Evolutionary conservation across 2,113 vertebrate genomes (phyloP).

Genomic region (Tachuris rubrigastra): DNA sequence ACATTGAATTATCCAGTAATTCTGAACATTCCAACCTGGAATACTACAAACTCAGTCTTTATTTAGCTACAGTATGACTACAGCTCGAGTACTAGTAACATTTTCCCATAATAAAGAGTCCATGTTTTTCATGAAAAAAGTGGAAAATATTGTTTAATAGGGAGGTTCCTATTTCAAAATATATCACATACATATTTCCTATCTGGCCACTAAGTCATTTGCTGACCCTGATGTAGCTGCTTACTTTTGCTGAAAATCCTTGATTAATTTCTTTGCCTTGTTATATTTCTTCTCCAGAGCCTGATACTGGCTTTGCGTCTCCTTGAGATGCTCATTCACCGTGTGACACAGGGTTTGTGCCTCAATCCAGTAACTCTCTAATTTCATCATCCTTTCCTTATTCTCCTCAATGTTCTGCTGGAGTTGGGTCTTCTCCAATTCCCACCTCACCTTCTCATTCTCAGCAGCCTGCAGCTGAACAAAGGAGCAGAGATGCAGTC

Average conservation of each 20-base stretch:
- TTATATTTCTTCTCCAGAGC: constrained; percentile 98
- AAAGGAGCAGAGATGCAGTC: constrained; percentile 21
- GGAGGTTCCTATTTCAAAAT: constrained; percentile 9
- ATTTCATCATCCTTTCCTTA: constrained; percentile 95
- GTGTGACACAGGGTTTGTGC: constrained; percentile 96
- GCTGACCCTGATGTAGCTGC: constrained; percentile 16
- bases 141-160: constrained; percentile 2
- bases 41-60: neutral
- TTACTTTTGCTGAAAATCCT: constrained; percentile 99
- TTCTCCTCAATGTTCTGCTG: constrained; percentile 98
- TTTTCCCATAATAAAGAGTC: neutral
- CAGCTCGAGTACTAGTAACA: neutral
- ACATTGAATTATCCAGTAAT: neutral
- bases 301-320: constrained; percentile 96
- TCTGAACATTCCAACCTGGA: neutral
- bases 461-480: constrained; percentile 89
- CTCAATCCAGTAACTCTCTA: constrained; percentile 99
- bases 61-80: neutral
- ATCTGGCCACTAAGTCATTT: constrained; percentile 23
- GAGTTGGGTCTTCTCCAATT: constrained; percentile 92
- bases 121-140: neutral
- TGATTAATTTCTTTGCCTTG: constrained; percentile 98
- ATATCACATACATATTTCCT: neutral
- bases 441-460: constrained; percentile 96
- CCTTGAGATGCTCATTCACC: constrained; percentile 96